Conservation (phyloP, 2,888 invertebrate species). For the Barypeithes pellucidus region DNA sequence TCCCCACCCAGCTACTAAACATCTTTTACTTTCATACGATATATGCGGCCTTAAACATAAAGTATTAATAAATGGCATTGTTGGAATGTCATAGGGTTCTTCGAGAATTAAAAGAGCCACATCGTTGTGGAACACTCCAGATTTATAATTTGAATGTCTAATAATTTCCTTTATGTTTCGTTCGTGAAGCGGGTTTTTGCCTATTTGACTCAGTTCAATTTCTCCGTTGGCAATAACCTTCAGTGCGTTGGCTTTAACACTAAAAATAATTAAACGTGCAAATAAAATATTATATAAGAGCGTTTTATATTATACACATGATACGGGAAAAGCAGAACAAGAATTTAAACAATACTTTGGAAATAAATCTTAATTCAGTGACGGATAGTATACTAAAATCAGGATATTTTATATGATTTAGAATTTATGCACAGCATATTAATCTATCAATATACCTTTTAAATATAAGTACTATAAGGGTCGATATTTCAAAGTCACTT, state of each 20-base stretch:
- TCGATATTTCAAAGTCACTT: too few relatives aligned
- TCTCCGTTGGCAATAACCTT: slow-evolving; percentile 84
- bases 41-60: slow-evolving; percentile 78
- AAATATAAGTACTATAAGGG: too few relatives aligned
- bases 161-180: slow-evolving; percentile 71
- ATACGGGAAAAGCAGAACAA: too few relatives aligned
- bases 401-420: too few relatives aligned
- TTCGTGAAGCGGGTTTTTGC: slow-evolving; percentile 75
- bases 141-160: slow-evolving; percentile 72
- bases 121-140: slow-evolving; percentile 77
- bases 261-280: too few relatives aligned
- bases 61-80: slow-evolving; percentile 76
- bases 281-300: too few relatives aligned
- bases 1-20: slow-evolving; percentile 84
- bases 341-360: too few relatives aligned
- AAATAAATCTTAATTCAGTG: too few relatives aligned
- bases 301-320: too few relatives aligned
- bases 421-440: too few relatives aligned
- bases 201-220: slow-evolving; percentile 79
- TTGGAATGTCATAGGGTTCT: slow-evolving; percentile 70
- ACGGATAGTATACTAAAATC: too few relatives aligned
- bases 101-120: slow-evolving; percentile 78
- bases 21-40: slow-evolving; percentile 71
- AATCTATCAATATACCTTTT: too few relatives aligned
- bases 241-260: slow-evolving; percentile 40